Base-by-base conservation (phyloP, 2,113 vertebrate genomes). In the Pagrus major region DNA sequence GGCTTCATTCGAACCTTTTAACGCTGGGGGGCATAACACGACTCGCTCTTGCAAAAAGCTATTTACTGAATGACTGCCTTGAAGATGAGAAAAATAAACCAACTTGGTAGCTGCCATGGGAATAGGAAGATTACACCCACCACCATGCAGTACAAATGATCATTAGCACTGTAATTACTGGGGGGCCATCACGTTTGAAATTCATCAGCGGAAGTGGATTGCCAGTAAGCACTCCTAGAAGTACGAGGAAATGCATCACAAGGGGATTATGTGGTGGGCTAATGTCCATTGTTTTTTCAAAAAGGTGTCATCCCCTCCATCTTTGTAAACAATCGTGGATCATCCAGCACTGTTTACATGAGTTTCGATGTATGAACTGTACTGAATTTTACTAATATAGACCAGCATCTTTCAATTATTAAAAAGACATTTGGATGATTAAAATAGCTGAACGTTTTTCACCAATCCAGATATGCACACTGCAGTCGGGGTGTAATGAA, bases 151-250 rank as follows among this genome's bases (percentile, higher is more conserved):
- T 86, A 86, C 77, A 89, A 89, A 91, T 84, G 67, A 87, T 89
- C 90, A 91, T 93, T 92, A 91, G 85, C 47, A 35, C 77, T 70
- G 68, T 87, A 93, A 92, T 89, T 90, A 87, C 83, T 77, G 85
- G 54, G 75, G 80, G 81, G 70, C 72, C 83, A 90, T 89, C 80
- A 74, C 63, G 79, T 89, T 86, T 83, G 71, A 87, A 89, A 89
- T 89, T 87, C 80, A 91, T 90, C 81, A 84, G 83, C 6, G 46
- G 71, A 84, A 79, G 85, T 89, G 80, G 80, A 88, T 66, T 89
- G 78, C 82, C 89, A 90, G 86, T 89, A 89, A 91, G 86, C 73
- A 81, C 68, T 86, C 21, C 39, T 41, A 61, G n/a, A 86, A 76
- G 54, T 59, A 74, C 1, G 31, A 78, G 86, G 70, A 86, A 80